Percentiles rank a stretch among this genome's conserved stretches.
These are phyloP conservation scores for Enteromius anoplus DNA, from an alignment of 2,797 vertebrate species.

Conservation along the genomic window DNA sequence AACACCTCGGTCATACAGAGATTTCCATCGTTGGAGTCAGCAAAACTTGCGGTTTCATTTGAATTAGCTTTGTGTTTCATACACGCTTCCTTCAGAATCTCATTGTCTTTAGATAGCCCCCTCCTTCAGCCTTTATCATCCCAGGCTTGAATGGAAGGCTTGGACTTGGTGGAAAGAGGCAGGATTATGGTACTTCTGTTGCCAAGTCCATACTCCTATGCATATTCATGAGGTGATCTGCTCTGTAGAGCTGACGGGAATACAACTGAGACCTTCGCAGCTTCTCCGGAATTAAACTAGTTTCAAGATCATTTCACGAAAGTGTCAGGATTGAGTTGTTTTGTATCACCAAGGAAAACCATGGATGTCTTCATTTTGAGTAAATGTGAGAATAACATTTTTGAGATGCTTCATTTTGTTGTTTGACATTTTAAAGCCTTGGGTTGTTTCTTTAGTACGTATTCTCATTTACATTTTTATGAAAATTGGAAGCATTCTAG, in stretches of 20 bases:
- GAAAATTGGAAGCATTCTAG: not conserved
- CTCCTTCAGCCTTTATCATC: constrained; percentile 11
- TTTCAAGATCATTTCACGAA: not conserved
- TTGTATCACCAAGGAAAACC: not conserved
- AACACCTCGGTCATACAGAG: not conserved
- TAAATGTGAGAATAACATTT: not conserved
- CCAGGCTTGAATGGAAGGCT: constrained; percentile 1
- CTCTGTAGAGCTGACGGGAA: constrained; percentile 49
- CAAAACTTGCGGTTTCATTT: constrained; percentile 6
- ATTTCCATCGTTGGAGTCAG: not conserved
- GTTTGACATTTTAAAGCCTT: not conserved
- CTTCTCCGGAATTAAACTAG: not conserved
- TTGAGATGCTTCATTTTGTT: not conserved
- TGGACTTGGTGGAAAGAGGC: constrained; percentile 13
- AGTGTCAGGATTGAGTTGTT: constrained; percentile 19
- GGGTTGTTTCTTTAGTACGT: not conserved
- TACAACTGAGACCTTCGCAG: constrained; percentile 9
- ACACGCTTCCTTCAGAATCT: constrained; percentile 29
- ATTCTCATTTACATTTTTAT: not conserved
- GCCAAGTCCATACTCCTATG: constrained; percentile 35
- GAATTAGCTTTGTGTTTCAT: constrained; percentile 20
- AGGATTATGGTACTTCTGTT: constrained; percentile 22
- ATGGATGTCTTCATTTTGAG: not conserved
- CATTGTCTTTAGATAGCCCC: constrained; percentile 18
- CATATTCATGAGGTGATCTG: constrained; percentile 53